A percentile compares a stretch with the other conserved stretches of the same genome.
These are phyloP conservation scores for Neodiprion pinetum DNA, from an alignment of 1,140 invertebrate species.

Conservation along the genomic window DNA sequence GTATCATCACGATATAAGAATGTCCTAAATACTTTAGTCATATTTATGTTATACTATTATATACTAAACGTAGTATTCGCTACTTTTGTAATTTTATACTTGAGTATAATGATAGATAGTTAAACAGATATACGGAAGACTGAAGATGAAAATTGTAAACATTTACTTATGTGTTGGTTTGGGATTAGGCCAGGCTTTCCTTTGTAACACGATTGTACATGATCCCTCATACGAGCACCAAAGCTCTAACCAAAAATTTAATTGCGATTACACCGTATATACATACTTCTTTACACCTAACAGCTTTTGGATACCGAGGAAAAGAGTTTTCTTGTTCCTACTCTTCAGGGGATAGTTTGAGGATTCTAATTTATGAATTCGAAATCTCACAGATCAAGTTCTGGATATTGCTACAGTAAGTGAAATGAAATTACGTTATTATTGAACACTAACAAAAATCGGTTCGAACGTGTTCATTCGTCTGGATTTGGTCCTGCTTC, in stretches of 20 bases:
- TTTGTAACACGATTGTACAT: not conserved
- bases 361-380: too few species aligned
- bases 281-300: too few species aligned
- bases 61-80: not conserved
- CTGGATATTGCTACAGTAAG: too few species aligned
- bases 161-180: constrained; percentile 1
- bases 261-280: constrained; percentile 14
- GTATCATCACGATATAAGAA: not conserved
- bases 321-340: not conserved
- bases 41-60: not conserved
- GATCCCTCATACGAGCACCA: constrained; percentile 3
- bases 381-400: too few species aligned
- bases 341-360: too few species aligned
- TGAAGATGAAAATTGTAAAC: constrained; percentile 7
- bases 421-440: too few species aligned
- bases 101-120: constrained; percentile 8
- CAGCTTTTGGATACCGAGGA: not conserved
- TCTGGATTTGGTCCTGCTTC: not conserved
- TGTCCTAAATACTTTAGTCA: constrained; percentile 6
- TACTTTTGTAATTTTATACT: constrained; percentile 22
- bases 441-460: too few species aligned
- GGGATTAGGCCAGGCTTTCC: not conserved
- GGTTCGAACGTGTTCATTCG: too few species aligned
- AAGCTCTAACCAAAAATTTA: constrained; percentile 20
- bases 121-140: constrained; percentile 8